Conservation (phyloP, 2,797 vertebrate species). For the Clarias laeviceps region DNA sequence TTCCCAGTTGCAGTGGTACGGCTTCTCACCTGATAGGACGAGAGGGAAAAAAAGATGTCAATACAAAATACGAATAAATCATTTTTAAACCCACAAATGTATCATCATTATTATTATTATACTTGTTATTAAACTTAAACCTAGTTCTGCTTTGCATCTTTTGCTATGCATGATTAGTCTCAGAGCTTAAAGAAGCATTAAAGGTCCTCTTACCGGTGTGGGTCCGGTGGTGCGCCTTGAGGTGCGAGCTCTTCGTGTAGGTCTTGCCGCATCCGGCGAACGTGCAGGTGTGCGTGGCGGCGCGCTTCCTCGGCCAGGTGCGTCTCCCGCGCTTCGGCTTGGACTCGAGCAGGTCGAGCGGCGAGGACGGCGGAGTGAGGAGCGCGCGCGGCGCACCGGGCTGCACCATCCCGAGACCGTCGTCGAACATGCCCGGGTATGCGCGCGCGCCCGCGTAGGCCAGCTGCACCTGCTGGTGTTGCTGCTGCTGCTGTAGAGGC, state of each 20-base stretch:
- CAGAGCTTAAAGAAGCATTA: neutral
- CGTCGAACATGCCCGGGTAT: slow-evolving; percentile 78
- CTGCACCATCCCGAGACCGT: slow-evolving; percentile 79
- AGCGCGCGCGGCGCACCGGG: slow-evolving; percentile 80
- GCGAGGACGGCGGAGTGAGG: slow-evolving; percentile 93
- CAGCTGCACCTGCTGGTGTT: slow-evolving; percentile 73
- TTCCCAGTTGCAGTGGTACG: slow-evolving; percentile 98
- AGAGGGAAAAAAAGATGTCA: slow-evolving; percentile 2
- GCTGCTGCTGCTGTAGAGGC: slow-evolving; percentile 31
- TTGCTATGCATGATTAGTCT: neutral
- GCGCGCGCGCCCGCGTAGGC: slow-evolving; percentile 79
- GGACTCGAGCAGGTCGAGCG: slow-evolving; percentile 89
- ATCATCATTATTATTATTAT: too few species aligned
- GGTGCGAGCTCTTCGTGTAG: slow-evolving; percentile 97
- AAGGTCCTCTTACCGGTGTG: slow-evolving; percentile 85
- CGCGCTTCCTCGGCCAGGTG: slow-evolving; percentile 96
- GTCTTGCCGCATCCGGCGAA: slow-evolving; percentile 95
- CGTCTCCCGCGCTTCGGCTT: slow-evolving; percentile 95
- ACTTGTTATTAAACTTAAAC: neutral
- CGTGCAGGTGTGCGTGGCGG: slow-evolving; percentile 93
- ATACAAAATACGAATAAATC: neutral
- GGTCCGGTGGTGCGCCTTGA: slow-evolving; percentile 95
- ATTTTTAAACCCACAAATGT: too few species aligned
- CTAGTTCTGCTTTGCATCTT: neutral
- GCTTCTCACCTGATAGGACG: slow-evolving; percentile 88